Conservation (phyloP, 2,113 vertebrate species). For the Varanus salvator region DNA sequence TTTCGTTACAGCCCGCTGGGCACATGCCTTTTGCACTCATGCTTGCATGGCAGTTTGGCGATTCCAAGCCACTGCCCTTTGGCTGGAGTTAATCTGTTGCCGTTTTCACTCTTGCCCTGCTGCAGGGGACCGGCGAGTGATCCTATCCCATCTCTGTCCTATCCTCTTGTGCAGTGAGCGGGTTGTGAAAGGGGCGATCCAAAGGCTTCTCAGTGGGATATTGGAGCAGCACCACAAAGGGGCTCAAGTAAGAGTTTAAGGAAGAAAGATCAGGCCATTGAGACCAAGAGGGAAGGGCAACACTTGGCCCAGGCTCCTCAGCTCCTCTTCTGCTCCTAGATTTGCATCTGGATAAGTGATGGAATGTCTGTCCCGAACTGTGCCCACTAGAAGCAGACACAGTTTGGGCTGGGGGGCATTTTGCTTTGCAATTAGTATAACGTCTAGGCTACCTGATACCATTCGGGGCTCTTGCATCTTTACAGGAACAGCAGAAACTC, state of each 20-base stretch:
- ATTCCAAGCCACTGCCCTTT: not conserved
- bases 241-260: slow-evolving; percentile 49
- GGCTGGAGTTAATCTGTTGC: not conserved
- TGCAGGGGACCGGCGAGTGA: slow-evolving; percentile 54
- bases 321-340: not conserved
- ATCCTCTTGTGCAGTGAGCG: slow-evolving; percentile 58
- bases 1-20: not conserved
- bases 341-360: not conserved
- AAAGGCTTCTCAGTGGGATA: slow-evolving; percentile 38
- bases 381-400: not conserved
- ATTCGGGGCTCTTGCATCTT: not conserved
- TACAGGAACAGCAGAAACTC: slow-evolving; percentile 59
- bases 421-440: not conserved
- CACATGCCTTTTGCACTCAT: not conserved
- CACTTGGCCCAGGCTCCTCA: not conserved
- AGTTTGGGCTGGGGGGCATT: no score
- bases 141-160: slow-evolving; percentile 52
- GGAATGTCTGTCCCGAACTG: not conserved
- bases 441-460: not conserved
- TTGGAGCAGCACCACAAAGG: slow-evolving; percentile 41
- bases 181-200: slow-evolving; percentile 47
- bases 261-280: not conserved
- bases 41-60: not conserved
- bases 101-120: not conserved
- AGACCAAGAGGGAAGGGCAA: no score